These are phyloP conservation scores for Luffia ferchaultella DNA, from an alignment of 2,888 invertebrate genomes.

Conservation along the genomic window DNA sequence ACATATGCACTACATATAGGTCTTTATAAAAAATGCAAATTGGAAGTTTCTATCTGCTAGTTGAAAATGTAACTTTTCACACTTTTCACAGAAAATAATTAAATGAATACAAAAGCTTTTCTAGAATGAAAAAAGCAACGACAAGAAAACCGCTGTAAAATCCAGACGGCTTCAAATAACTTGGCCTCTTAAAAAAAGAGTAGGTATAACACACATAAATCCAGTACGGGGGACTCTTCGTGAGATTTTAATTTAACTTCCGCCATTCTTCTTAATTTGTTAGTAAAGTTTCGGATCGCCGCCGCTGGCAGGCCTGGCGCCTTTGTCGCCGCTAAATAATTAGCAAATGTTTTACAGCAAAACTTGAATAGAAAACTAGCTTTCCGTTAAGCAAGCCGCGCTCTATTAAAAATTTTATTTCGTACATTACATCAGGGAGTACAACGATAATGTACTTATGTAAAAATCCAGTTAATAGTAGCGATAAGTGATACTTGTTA, in stretches of 20 bases:
- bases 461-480: too few species aligned
- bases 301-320: constrained; percentile 1
- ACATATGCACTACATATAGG: too few species aligned
- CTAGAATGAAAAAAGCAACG: too few species aligned
- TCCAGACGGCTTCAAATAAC: constrained; percentile 7
- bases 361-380: not conserved
- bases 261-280: constrained; percentile 60
- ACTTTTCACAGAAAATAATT: too few species aligned
- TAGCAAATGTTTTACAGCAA: constrained; percentile 3
- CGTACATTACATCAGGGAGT: too few species aligned
- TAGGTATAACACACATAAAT: constrained; percentile 54
- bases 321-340: constrained; percentile 6
- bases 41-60: too few species aligned
- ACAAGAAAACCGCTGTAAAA: not conserved
- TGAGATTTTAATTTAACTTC: constrained; percentile 62
- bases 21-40: too few species aligned
- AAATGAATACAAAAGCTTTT: too few species aligned
- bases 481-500: too few species aligned
- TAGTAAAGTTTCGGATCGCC: constrained; percentile 27
- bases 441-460: too few species aligned
- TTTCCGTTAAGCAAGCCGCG: not conserved
- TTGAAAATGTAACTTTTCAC: too few species aligned
- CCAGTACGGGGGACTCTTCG: constrained; percentile 22
- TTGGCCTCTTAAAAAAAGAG: constrained; percentile 15
- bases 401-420: too few species aligned